Percentiles rank a stretch among this genome's conserved stretches.
These are phyloP conservation scores for Struthidea cinerea DNA, from an alignment of 2,113 vertebrate species.

Conservation along the genomic window DNA sequence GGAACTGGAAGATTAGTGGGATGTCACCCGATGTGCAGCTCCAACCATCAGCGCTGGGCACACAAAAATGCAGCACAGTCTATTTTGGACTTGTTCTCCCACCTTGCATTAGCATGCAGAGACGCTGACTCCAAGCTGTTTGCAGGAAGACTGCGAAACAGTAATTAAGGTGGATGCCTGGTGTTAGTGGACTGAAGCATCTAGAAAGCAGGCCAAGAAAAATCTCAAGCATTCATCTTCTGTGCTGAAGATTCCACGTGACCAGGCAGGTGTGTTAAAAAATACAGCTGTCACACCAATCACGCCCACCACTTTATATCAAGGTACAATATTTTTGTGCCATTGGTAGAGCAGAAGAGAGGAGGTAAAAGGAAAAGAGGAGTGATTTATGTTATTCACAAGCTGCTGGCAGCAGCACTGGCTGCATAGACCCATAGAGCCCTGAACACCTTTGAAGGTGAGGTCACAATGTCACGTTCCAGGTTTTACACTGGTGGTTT, in stretches of 20 bases:
- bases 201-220: neutral
- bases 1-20: neutral
- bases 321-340: neutral
- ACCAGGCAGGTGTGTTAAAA: neutral
- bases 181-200: neutral
- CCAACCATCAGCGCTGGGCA: fast-evolving
- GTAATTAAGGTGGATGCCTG: neutral
- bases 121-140: neutral
- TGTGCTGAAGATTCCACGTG: neutral
- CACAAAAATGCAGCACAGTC: neutral
- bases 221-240: neutral
- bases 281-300: neutral
- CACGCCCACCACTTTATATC: neutral
- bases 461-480: neutral
- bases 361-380: neutral
- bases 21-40: neutral
- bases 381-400: neutral
- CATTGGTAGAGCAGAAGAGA: neutral
- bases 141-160: neutral
- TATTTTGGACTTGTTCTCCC: neutral
- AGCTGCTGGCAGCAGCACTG: neutral
- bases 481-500: neutral
- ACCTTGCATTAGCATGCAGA: neutral
- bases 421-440: neutral
- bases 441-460: neutral